These are phyloP conservation scores for Garra rufa DNA, from an alignment of 2,113 vertebrate species.

Conservation along the genomic window DNA sequence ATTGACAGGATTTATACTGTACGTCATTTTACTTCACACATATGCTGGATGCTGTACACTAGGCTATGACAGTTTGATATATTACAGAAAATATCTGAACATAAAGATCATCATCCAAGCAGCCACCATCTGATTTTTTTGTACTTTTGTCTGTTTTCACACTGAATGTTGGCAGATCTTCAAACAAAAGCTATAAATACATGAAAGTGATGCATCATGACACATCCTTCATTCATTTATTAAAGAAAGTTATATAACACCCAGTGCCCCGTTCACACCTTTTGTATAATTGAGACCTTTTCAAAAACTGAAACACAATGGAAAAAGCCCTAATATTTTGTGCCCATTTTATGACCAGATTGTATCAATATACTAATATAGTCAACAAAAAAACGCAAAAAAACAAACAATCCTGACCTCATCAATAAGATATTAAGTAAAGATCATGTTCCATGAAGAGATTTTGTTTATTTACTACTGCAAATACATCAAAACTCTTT, in stretches of 20 bases:
- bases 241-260: conserved; percentile 9
- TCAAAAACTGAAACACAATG: not conserved
- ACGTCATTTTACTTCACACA: not conserved
- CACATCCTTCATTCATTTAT: not conserved
- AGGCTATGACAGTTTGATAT: not conserved
- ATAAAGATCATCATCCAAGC: not conserved
- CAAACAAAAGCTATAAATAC: conserved; percentile 2
- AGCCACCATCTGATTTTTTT: not conserved
- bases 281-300: conserved; percentile 15
- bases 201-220: not conserved
- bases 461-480: no score
- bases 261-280: not conserved
- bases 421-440: no score
- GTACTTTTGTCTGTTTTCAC: not conserved
- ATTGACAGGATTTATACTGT: not conserved
- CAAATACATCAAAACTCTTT: no score
- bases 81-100: not conserved
- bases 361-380: not conserved
- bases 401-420: not conserved
- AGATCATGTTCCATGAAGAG: no score
- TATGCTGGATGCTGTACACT: not conserved
- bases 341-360: not conserved
- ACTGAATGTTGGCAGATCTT: not conserved
- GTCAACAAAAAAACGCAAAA: not conserved
- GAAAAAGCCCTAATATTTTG: not conserved